A percentile compares a stretch with the other conserved stretches of the same genome.
Evolutionary conservation across 30 jellyfish, hydroid and myxozoan genomes (phyloP).

Genomic region (Thelohanellus kitauei): DNA sequence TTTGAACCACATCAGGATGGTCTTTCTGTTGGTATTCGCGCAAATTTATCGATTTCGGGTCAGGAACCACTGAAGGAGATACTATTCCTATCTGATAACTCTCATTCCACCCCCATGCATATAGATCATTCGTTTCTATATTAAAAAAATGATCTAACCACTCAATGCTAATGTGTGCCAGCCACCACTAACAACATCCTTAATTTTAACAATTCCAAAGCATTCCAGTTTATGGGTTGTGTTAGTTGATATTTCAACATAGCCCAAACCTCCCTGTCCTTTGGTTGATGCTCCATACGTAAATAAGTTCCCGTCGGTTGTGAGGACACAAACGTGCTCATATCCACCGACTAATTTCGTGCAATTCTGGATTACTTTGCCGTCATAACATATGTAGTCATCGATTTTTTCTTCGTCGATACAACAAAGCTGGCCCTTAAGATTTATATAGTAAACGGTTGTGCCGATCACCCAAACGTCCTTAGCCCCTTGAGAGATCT

Average conservation of each 20-base stretch:
- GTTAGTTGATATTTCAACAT: constrained; percentile 5
- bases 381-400: too few species aligned
- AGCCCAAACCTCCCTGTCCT: constrained; percentile 61
- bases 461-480: too few species aligned
- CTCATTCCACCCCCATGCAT: constrained; percentile 97
- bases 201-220: constrained; percentile 15
- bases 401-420: too few species aligned
- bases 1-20: background rate
- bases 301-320: constrained; percentile 16
- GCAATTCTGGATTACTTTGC: too few species aligned
- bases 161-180: constrained; percentile 72
- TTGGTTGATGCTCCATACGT: constrained; percentile 39
- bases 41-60: background rate
- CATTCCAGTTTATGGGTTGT: constrained; percentile 12
- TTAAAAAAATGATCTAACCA: constrained; percentile 9
- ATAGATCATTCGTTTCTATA: constrained; percentile 48
- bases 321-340: constrained; percentile 22
- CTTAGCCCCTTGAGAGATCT: too few species aligned
- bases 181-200: constrained; percentile 59
- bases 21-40: background rate
- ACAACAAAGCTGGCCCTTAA: too few species aligned
- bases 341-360: too few species aligned
- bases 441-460: too few species aligned
- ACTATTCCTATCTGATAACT: constrained; percentile 81
- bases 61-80: too few species aligned